Conservation (phyloP, 1,140 invertebrate species). For the Brevipalpus yothersi region DNA sequence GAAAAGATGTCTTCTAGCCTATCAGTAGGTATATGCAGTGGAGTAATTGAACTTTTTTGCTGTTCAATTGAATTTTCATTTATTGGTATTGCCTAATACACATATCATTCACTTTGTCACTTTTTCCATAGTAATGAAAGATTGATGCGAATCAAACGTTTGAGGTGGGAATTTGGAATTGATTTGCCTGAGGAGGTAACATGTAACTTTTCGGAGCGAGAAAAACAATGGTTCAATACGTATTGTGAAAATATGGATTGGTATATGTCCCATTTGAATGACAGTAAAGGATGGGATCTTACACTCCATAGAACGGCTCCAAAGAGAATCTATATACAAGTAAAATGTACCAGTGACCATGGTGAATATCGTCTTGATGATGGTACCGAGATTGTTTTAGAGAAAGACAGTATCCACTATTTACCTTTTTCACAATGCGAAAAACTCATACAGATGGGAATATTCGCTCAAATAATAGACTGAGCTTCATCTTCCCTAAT, state of each 20-base stretch:
- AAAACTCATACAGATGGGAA: constrained; percentile 65
- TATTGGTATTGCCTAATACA: neutral
- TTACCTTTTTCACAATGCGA: constrained; percentile 66
- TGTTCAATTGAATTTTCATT: neutral
- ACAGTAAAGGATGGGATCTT: constrained; percentile 50
- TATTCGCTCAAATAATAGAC: constrained; percentile 45
- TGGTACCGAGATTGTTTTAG: constrained; percentile 60
- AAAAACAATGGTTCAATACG: constrained; percentile 58
- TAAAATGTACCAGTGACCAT: constrained; percentile 61
- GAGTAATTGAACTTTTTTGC: neutral
- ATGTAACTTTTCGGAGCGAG: constrained; percentile 47
- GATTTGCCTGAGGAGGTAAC: constrained; percentile 62
- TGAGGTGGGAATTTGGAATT: constrained; percentile 80
- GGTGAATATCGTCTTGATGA: constrained; percentile 80
- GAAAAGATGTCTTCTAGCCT: constrained; percentile 63
- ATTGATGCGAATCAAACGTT: constrained; percentile 43
- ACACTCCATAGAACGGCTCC: constrained; percentile 69
- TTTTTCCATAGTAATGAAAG: constrained; percentile 34
- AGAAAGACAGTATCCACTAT: constrained; percentile 73
- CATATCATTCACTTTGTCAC: neutral
- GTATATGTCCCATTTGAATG: constrained; percentile 67
- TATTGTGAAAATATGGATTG: constrained; percentile 62
- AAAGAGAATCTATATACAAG: constrained; percentile 70
- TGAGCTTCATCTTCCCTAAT: neutral
- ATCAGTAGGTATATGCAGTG: constrained; percentile 32